A percentile compares a stretch with the other conserved stretches of the same genome.
phyloP scores from a whole-genome alignment of 1,140 invertebrate genomes.

The Brachionus manjavacas region DNA sequence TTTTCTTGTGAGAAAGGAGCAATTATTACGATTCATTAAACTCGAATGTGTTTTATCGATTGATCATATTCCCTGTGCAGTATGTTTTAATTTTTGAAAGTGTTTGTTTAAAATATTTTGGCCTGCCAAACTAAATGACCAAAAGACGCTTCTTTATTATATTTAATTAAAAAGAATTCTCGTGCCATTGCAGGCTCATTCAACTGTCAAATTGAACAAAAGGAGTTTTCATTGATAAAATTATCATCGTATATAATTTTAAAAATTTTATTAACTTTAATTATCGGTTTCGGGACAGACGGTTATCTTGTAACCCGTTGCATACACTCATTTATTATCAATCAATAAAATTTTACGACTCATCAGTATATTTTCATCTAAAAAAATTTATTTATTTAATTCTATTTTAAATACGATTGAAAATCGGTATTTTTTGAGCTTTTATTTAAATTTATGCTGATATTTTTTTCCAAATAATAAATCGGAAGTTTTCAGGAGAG shows the following conservation, averaged over 20 bases:
- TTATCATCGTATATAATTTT: not conserved
- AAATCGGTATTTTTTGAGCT: not conserved
- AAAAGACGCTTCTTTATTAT: constrained; percentile 14
- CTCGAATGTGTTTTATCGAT: constrained; percentile 38
- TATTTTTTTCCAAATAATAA: not conserved
- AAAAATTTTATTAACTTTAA: not conserved
- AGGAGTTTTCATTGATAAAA: not conserved
- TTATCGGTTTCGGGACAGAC: not conserved
- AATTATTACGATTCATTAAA: constrained; percentile 37
- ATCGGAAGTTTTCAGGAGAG: not conserved
- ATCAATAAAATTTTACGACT: constrained; percentile 5
- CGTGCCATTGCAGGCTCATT: not conserved
- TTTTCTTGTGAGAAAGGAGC: constrained; percentile 6
- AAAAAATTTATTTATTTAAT: not conserved
- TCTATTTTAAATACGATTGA: not conserved
- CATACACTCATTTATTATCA: not conserved
- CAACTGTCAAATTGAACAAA: constrained; percentile 17
- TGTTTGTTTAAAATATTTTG: constrained; percentile 4
- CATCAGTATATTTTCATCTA: not conserved
- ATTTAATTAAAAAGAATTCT: constrained; percentile 22
- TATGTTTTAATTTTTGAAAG: constrained; percentile 8
- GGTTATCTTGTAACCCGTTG: not conserved
- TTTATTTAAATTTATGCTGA: not conserved
- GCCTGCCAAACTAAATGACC: constrained; percentile 2
- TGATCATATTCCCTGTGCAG: not conserved